A percentile compares a stretch with the other conserved stretches of the same genome.
These are phyloP conservation scores for Carduelis carduelis DNA, from an alignment of 2,797 vertebrate species.

Conservation along the genomic window DNA sequence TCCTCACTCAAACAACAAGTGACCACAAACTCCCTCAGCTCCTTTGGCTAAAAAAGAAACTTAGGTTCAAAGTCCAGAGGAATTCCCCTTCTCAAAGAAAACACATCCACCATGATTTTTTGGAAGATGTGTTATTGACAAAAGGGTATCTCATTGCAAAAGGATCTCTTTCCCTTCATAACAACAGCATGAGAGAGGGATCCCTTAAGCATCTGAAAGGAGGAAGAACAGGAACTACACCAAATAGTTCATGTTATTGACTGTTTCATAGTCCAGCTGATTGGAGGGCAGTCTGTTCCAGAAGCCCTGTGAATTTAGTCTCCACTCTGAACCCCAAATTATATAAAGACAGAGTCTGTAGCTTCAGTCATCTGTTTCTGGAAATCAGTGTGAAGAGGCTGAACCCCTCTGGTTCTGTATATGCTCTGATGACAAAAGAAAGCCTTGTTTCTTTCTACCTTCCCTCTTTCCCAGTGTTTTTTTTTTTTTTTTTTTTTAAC, in stretches of 20 bases:
- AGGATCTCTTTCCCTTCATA: background rate
- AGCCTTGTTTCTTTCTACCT: background rate
- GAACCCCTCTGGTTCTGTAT: background rate
- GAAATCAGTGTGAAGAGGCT: background rate
- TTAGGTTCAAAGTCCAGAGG: background rate
- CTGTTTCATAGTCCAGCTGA: background rate
- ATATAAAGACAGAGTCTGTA: background rate
- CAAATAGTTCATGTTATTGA: background rate
- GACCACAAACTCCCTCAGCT: background rate
- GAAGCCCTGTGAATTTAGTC: background rate
- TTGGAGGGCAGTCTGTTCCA: background rate
- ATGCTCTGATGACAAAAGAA: background rate
- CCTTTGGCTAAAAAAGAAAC: background rate
- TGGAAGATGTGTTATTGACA: background rate
- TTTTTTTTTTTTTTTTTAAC: background rate
- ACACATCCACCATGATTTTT: background rate
- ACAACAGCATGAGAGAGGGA: background rate
- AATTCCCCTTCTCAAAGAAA: background rate
- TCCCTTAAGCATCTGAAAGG: background rate
- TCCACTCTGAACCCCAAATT: background rate
- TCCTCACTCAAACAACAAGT: background rate
- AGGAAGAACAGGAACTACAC: background rate
- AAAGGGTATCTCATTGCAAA: background rate
- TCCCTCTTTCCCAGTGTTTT: background rate
- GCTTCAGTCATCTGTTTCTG: background rate